phyloP scores from a whole-genome alignment of 1,140 invertebrate genomes.

The Ostrea denselamellosa region DNA sequence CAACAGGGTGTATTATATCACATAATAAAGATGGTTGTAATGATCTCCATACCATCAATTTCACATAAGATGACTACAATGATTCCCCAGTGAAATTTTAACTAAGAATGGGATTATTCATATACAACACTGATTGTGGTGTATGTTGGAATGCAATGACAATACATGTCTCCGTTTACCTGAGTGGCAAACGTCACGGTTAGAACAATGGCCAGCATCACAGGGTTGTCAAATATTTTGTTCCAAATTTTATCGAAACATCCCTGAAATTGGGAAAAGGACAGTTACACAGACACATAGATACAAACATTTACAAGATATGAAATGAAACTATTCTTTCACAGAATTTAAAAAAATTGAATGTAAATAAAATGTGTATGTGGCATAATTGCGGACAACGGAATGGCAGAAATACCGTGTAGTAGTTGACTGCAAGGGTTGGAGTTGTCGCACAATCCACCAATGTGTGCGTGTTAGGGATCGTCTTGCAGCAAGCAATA shows the following conservation, averaged over 20 bases:
- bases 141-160: no score
- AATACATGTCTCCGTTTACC: neutral
- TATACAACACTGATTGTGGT: neutral
- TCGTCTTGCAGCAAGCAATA: neutral
- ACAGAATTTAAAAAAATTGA: no score
- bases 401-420: no score
- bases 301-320: no score
- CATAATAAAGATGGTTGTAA: neutral
- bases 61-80: neutral
- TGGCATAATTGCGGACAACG: no score
- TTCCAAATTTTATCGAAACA: conserved; percentile 3
- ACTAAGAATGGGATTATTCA: neutral
- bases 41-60: neutral
- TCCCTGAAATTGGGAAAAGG: neutral
- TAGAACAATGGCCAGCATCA: neutral
- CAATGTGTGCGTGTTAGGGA: neutral
- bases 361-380: no score
- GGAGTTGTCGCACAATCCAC: neutral
- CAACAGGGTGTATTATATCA: neutral
- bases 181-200: neutral
- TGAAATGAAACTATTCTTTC: no score
- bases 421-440: neutral
- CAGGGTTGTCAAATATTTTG: neutral
- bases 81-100: neutral
- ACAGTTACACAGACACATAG: no score